Conservation (phyloP, 2,113 vertebrate genomes). For the Sialia sialis region DNA sequence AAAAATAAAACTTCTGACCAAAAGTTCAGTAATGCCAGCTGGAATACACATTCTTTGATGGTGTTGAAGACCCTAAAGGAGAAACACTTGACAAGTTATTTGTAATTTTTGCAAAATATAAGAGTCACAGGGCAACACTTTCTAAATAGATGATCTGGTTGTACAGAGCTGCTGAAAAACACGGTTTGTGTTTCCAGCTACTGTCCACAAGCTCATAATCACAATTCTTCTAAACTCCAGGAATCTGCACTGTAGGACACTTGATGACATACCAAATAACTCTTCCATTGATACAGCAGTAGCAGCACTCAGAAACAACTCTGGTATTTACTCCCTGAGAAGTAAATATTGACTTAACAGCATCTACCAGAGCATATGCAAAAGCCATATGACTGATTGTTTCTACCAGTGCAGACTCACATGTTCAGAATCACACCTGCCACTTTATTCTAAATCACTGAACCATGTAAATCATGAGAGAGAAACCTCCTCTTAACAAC, state of each 20-base stretch:
- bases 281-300: not conserved
- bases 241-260: constrained; percentile 21
- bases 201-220: constrained; percentile 20
- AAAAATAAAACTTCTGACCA: not conserved
- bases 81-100: not conserved
- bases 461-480: not conserved
- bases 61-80: not conserved
- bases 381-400: not conserved
- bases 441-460: not conserved
- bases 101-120: not conserved
- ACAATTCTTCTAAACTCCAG: constrained; percentile 34
- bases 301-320: constrained; percentile 5
- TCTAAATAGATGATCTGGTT: not conserved
- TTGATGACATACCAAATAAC: constrained; percentile 32
- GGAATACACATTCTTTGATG: not conserved
- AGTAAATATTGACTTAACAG: constrained; percentile 47
- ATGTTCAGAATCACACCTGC: not conserved
- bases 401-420: not conserved
- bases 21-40: not conserved
- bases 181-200: not conserved
- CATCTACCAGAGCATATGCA: not conserved
- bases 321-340: not conserved
- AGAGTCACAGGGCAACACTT: not conserved
- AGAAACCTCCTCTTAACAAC: not conserved
- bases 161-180: not conserved